Conservation (phyloP, 2,113 vertebrate genomes). For the Ahaetulla prasina region DNA sequence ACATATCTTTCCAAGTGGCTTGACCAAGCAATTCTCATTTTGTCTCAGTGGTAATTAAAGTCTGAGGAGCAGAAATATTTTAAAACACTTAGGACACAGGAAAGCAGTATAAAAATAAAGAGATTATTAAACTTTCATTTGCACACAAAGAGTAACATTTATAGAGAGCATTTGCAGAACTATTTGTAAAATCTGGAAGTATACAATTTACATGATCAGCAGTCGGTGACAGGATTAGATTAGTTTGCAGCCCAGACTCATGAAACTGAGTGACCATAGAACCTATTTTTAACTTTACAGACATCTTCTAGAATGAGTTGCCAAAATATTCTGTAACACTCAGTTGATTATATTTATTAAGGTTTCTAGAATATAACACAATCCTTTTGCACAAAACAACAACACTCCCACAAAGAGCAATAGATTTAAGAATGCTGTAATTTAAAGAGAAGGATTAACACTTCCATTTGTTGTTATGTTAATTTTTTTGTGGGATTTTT, state of each 20-base stretch:
- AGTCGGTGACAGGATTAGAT: neutral
- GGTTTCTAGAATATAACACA: conserved; percentile 25
- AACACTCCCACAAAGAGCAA: neutral
- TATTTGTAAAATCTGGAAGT: conserved; percentile 36
- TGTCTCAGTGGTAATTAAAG: neutral
- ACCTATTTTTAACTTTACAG: conserved; percentile 20
- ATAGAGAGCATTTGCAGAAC: conserved; percentile 27
- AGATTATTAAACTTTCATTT: conserved; percentile 9
- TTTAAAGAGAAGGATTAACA: neutral
- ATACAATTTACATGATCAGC: neutral
- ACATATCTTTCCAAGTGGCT: neutral
- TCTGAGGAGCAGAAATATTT: neutral
- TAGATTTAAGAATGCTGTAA: neutral
- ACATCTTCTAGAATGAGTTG: neutral
- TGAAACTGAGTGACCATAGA: neutral
- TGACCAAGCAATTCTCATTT: neutral
- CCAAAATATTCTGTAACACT: conserved; percentile 14
- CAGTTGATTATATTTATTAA: neutral
- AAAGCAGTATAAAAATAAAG: neutral
- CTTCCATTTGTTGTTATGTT: neutral
- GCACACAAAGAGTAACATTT: neutral
- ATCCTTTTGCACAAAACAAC: neutral
- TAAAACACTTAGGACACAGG: neutral
- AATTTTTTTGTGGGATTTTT: neutral
- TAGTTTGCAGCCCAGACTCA: neutral